These are phyloP conservation scores for Chaetura pelagica DNA, from an alignment of 2,113 vertebrate genomes.

Conservation along the genomic window DNA sequence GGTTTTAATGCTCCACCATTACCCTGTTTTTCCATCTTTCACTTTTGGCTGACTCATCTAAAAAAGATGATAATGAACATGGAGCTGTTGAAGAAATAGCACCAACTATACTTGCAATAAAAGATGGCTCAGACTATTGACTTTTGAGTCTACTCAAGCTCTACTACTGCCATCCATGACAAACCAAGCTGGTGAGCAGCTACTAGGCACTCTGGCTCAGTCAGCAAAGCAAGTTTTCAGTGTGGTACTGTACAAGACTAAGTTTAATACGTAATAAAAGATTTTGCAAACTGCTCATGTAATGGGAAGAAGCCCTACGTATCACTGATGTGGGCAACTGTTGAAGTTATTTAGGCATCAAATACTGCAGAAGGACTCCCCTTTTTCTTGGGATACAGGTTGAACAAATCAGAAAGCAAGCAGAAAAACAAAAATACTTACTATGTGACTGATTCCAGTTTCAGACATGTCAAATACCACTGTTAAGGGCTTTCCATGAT, in stretches of 20 bases:
- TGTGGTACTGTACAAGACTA: background rate
- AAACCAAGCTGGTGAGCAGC: background rate
- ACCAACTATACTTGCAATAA: background rate
- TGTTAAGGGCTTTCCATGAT: slow-evolving; percentile 92
- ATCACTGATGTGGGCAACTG: background rate
- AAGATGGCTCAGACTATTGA: background rate
- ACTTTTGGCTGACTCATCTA: background rate
- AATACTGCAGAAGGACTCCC: background rate
- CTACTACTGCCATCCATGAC: background rate
- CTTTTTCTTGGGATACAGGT: background rate
- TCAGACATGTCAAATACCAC: slow-evolving; percentile 97
- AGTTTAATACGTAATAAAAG: background rate
- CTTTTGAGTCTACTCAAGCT: background rate
- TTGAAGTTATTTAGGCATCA: background rate
- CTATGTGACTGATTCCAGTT: slow-evolving; percentile 91
- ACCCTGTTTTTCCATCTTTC: background rate
- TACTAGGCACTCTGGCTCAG: background rate
- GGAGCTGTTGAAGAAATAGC: background rate
- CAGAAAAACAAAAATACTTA: slow-evolving; percentile 76
- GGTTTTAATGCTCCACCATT: background rate
- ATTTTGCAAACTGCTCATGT: background rate
- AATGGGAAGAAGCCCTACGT: background rate
- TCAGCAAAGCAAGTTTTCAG: background rate
- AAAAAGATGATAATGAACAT: background rate
- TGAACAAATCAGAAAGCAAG: background rate